These are phyloP conservation scores for Nestor notabilis DNA, from an alignment of 2,113 vertebrate genomes.

Conservation along the genomic window DNA sequence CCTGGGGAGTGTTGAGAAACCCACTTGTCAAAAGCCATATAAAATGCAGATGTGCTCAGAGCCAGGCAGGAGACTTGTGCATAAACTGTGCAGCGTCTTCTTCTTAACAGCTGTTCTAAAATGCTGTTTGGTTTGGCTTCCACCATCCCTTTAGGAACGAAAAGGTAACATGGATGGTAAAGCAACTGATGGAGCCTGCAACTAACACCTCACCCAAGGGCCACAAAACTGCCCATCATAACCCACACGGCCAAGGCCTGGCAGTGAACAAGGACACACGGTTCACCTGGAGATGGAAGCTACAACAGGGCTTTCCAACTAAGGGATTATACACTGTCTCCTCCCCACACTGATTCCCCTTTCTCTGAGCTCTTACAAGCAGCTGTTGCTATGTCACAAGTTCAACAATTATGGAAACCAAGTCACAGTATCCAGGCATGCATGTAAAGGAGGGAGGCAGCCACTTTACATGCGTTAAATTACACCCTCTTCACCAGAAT, in stretches of 20 bases:
- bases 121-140: neutral
- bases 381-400: neutral
- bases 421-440: neutral
- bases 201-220: rapidly evolving
- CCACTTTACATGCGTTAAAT: neutral
- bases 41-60: neutral
- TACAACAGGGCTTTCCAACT: neutral
- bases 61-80: neutral
- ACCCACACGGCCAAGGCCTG: neutral
- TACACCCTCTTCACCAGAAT: neutral
- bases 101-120: neutral
- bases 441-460: neutral
- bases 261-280: rapidly evolving
- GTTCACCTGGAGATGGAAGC: neutral
- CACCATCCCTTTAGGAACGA: neutral
- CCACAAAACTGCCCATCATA: rapidly evolving
- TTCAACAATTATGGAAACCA: neutral
- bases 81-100: neutral
- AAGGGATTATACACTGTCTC: neutral
- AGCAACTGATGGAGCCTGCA: neutral
- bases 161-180: neutral
- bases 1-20: neutral
- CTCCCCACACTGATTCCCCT: neutral
- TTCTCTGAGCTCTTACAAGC: neutral
- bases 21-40: neutral